Base-by-base conservation (phyloP, 2,113 vertebrate genomes). In the Tamias sibiricus region DNA sequence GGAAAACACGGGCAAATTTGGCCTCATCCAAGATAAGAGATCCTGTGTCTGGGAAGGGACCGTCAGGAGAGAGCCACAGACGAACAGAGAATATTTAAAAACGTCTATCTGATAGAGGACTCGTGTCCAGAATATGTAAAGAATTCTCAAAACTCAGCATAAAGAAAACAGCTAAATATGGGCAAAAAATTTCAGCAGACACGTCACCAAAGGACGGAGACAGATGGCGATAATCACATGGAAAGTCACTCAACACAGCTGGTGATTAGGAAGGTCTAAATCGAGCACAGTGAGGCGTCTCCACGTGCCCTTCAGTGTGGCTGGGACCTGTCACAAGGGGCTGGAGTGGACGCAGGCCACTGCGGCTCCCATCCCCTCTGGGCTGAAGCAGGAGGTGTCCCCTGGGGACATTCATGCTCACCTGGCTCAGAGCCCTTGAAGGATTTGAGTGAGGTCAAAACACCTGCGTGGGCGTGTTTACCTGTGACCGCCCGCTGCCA, bases 271-370 rank as follows among this genome's bases (percentile, higher is more conserved):
- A 3, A 44, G 6, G 7, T 32, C 44, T 62, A 40, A 9, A 16
- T 68, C 37, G 13, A 66, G 20, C 1, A 37, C 74, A 0, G 1
- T 8, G 57, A 37, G 22, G 3, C 13, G 20, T 16, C 17, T 5
- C 68, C 9, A 11, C 0, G 1, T 0, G 19, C 28, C 32, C 35
- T 40, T 19, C 4, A 5, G 28, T 24, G 32, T 10, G 13, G n/a
- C 90, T 24, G 40, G 42, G 40, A 24, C 5, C 26, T 35, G 59
- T 3, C 42, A 14, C 32, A 42, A 54, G 0, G 14, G 42, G 0
- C n/a, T 8, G 69, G 20, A 12, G 0, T 8, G 9, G 24, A n/a
- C 0, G 4, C 37, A 2, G 20, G 49, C n/a, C 2, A 0, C 0
- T 4, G 16, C 9, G 5, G 1, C 1, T 0, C 12, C 11, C 2